A percentile compares a stretch with the other conserved stretches of the same genome.
These are phyloP conservation scores for Eulemur albifrons DNA, from an alignment of 2,797 vertebrate genomes.

Conservation along the genomic window DNA sequence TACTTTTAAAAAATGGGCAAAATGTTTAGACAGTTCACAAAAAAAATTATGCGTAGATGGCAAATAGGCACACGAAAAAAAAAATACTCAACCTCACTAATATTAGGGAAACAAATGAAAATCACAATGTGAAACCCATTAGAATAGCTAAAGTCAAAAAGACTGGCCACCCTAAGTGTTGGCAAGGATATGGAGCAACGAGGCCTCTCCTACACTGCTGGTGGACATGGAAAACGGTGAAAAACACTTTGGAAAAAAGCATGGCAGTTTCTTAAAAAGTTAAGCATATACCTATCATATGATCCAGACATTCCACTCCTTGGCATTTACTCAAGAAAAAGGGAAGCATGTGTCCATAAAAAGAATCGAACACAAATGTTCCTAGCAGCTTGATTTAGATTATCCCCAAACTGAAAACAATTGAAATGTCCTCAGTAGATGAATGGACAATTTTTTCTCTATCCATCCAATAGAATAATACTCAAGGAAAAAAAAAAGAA, in stretches of 20 bases:
- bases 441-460: neutral
- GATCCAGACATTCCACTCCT: neutral
- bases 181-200: neutral
- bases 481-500: neutral
- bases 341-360: neutral
- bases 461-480: neutral
- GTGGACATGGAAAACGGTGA: neutral
- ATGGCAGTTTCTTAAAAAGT: neutral
- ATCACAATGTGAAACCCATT: neutral
- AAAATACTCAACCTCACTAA: neutral
- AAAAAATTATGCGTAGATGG: neutral
- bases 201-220: neutral
- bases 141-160: neutral
- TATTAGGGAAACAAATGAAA: neutral
- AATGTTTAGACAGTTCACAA: neutral
- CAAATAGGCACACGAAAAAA: neutral
- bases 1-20: neutral
- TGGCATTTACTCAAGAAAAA: neutral
- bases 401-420: neutral
- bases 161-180: neutral
- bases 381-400: neutral
- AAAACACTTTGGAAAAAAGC: neutral
- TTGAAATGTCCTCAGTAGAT: neutral
- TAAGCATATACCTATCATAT: neutral
- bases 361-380: neutral